These are phyloP conservation scores for Cosmia pyralina DNA, from an alignment of 2,888 invertebrate genomes.

Conservation along the genomic window DNA sequence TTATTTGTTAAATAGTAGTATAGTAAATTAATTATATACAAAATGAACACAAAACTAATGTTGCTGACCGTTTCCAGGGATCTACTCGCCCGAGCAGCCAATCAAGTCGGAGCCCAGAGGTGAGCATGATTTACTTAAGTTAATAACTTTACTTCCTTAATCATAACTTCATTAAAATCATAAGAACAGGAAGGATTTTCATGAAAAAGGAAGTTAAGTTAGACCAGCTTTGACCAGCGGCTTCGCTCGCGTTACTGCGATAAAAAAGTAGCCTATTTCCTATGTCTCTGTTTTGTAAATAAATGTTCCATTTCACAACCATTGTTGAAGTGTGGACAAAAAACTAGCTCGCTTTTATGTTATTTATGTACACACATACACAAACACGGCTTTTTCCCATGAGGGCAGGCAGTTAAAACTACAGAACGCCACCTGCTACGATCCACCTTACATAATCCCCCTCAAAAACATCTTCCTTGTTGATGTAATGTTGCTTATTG, in stretches of 20 bases:
- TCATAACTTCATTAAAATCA: background rate
- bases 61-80: constrained; percentile 62
- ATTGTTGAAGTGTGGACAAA: background rate
- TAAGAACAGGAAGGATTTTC: background rate
- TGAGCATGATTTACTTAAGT: constrained; percentile 57
- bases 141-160: background rate
- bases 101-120: constrained; percentile 84
- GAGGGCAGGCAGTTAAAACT: background rate
- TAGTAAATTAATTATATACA: background rate
- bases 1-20: constrained; percentile 18
- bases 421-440: background rate
- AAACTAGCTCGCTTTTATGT: constrained; percentile 8
- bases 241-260: background rate
- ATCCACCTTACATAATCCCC: background rate
- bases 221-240: background rate
- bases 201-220: background rate
- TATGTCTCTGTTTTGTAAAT: background rate
- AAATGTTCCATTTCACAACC: constrained; percentile 1
- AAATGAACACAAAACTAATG: constrained; percentile 24
- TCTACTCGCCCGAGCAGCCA: constrained; percentile 69
- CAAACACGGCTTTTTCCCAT: background rate
- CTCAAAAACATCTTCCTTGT: background rate
- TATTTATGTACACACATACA: background rate
- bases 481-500: constrained; percentile 27
- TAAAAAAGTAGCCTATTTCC: background rate